Evolutionary conservation across 2,797 vertebrate species (phyloP), one percentile per base, ranked within the genome.

Genomic region (Danio albolineatus): DNA sequence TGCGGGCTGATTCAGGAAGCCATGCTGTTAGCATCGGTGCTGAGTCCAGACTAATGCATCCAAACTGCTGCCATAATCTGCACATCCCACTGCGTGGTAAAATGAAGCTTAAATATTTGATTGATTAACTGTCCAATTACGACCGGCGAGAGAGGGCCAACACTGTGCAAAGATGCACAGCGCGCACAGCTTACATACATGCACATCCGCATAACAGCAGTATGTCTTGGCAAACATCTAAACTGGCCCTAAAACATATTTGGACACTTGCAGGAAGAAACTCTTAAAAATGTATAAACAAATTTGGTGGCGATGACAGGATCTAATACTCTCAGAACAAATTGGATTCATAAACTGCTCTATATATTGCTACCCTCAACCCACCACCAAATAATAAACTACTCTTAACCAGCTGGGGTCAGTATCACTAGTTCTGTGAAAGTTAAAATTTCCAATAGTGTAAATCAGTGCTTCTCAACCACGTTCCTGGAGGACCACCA

Each of bases 91-190:
- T 89, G 92, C 87, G 93, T 90, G 86, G 89, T 91, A 92, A 92
- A 93, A 92, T 91, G 88, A 91, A 92, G 91, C 92, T 94, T 93
- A 92, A 93, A 94, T 94, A 93, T 94, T 92, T 94, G 93, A 95
- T 94, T 94, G 94, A 95, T 94, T 94, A 94, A 94, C 90, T 90
- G 91, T 92, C 92, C 92, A 82, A 87, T 89, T 78, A 89, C 85
- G 88, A 91, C 90, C 89, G 89, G 90, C 81, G 88, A 91, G 90
- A 87, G 90, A 88, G 87, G 90, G 87, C 62, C 88, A 74, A 90
- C 77, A 74, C 56, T 60, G 70, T 2, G 36, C 72, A 82, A 51
- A 64, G 41, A 56, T 7, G 73, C 85, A 85, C 59, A 38, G 48
- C 72, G 44, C 6, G 41, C 54, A 51, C 44, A 59, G 54, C 49